Conservation (phyloP, 2,797 vertebrate species). For the Dallia pectoralis region DNA sequence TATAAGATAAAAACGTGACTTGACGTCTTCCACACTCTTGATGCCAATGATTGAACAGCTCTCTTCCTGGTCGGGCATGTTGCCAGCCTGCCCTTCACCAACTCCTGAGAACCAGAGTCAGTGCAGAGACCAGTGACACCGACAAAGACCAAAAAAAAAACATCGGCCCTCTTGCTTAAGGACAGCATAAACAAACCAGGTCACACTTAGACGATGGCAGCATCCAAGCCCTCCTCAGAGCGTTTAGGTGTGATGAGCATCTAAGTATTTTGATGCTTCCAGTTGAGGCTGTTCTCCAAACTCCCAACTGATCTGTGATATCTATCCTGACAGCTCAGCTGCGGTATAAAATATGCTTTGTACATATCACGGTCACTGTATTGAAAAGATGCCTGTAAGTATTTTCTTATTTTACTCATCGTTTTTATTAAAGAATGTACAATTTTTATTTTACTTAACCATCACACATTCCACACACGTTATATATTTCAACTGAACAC, state of each 20-base stretch:
- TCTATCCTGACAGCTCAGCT: conserved; percentile 69
- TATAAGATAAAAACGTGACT: conserved; percentile 69
- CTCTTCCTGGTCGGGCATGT: conserved; percentile 72
- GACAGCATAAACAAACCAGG: conserved; percentile 64
- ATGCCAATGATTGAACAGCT: conserved; percentile 74
- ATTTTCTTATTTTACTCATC: too few species aligned
- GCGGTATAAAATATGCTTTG: conserved; percentile 54
- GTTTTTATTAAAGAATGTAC: too few species aligned
- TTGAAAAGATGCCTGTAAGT: too few species aligned
- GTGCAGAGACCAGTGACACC: conserved; percentile 63
- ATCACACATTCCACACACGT: neutral
- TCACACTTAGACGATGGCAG: conserved; percentile 52
- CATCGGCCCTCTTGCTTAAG: conserved; percentile 69
- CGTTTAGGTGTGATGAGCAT: conserved; percentile 39
- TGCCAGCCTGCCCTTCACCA: conserved; percentile 67
- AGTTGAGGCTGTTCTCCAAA: conserved; percentile 29
- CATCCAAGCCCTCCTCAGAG: conserved; percentile 9
- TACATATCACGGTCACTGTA: conserved; percentile 58
- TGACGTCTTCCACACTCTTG: conserved; percentile 69
- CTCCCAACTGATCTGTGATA: conserved; percentile 60
- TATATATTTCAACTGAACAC: conserved; percentile 34
- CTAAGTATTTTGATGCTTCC: conserved; percentile 16
- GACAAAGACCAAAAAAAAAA: conserved; percentile 58
- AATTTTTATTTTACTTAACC: neutral
- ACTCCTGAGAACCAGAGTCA: conserved; percentile 56